These are phyloP conservation scores for Dicentrarchus labrax DNA, from an alignment of 2,113 vertebrate species.

Conservation along the genomic window DNA sequence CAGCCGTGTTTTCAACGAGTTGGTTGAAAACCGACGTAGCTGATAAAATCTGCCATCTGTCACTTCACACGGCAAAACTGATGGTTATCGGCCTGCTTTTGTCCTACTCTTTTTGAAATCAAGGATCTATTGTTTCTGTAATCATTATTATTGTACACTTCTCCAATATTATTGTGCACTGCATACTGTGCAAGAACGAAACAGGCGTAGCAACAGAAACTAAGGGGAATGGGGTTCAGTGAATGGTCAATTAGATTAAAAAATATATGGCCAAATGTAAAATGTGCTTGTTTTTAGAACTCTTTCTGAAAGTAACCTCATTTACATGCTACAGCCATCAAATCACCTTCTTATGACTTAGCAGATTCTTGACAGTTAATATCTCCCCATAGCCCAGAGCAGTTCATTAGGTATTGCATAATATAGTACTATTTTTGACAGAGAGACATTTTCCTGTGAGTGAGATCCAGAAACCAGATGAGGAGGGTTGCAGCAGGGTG, in stretches of 20 bases:
- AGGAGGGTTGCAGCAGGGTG: constrained; percentile 61
- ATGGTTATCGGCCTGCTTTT: not conserved
- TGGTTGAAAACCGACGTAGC: too few species aligned
- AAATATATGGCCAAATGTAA: not conserved
- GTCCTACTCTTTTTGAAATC: not conserved
- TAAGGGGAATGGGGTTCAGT: not conserved
- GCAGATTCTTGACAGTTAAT: constrained; percentile 11
- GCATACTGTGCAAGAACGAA: not conserved
- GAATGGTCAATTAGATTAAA: not conserved
- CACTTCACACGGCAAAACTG: too few species aligned
- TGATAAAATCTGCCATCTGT: not conserved
- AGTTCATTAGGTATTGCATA: constrained; percentile 7
- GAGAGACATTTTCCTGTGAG: constrained; percentile 5
- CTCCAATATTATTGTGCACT: not conserved
- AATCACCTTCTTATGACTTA: not conserved
- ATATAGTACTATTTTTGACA: constrained; percentile 14
- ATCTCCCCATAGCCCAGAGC: not conserved
- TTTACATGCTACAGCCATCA: not conserved
- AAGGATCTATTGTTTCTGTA: not conserved
- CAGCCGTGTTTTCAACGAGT: not conserved
- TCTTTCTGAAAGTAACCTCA: not conserved
- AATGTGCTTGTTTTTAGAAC: not conserved
- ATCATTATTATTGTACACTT: not conserved
- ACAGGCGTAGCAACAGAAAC: not conserved
- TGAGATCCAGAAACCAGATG: constrained; percentile 42